A percentile compares a stretch with the other conserved stretches of the same genome.
Evolutionary conservation across 1,140 invertebrate genomes (phyloP).

Genomic region (Brachionus asplanchnoidis): DNA sequence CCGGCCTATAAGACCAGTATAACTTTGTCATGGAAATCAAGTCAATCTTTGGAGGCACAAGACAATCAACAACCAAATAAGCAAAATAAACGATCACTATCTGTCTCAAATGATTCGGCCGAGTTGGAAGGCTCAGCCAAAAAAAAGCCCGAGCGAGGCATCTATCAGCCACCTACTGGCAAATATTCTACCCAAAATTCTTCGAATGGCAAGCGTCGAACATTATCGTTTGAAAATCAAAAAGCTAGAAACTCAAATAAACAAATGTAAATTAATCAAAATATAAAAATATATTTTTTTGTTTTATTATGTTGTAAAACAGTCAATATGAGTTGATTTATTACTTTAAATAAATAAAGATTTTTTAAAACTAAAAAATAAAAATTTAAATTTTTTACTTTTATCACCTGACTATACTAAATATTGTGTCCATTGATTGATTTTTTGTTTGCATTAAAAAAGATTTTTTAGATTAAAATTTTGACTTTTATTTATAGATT

Average conservation of each 20-base stretch:
- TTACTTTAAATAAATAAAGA: background rate
- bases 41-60: slow-evolving; percentile 51
- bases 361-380: background rate
- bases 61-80: background rate
- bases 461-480: too few relatives aligned
- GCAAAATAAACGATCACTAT: background rate
- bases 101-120: background rate
- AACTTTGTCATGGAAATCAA: slow-evolving; percentile 77
- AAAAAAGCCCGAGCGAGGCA: slow-evolving; percentile 43
- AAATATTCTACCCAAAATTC: slow-evolving; percentile 18
- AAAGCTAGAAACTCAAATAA: background rate
- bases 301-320: background rate
- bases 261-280: background rate
- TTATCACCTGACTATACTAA: background rate
- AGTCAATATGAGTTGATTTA: background rate
- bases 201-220: background rate
- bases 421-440: too few relatives aligned
- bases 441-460: too few relatives aligned
- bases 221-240: background rate
- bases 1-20: slow-evolving; percentile 82
- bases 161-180: slow-evolving; percentile 35
- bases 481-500: too few relatives aligned
- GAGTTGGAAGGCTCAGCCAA: background rate
- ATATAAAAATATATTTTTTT: background rate
- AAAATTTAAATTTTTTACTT: background rate